Conservation (phyloP, 2,888 invertebrate species). For the Clepsis dumicolana region DNA sequence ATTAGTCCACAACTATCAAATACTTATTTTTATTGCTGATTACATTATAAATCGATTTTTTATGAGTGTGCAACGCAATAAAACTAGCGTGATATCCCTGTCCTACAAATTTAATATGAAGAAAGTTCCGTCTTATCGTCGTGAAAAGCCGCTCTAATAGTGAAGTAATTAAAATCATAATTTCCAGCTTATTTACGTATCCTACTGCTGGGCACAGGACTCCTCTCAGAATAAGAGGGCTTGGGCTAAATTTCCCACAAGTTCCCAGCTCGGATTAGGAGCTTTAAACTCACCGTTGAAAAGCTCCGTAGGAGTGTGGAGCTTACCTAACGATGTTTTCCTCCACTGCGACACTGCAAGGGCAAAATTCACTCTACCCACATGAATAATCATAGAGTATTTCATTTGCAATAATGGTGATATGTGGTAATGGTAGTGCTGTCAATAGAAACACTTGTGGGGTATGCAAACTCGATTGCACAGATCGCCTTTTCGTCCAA, state of each 20-base stretch:
- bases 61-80: not conserved
- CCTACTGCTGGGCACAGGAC: no score
- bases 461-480: slow-evolving; percentile 51
- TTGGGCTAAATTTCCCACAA: no score
- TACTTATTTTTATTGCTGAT: slow-evolving; percentile 21
- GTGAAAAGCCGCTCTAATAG: slow-evolving; percentile 22
- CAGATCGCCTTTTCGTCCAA: slow-evolving; percentile 44
- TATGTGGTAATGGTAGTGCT: slow-evolving; percentile 11
- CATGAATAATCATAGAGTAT: not conserved
- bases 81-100: slow-evolving; percentile 16
- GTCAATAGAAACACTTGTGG: slow-evolving; percentile 48
- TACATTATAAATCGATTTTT: slow-evolving; percentile 3
- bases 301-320: no score
- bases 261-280: no score
- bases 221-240: no score
- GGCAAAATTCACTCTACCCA: not conserved
- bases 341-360: not conserved
- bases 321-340: no score
- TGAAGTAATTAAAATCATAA: not conserved
- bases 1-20: slow-evolving; percentile 23
- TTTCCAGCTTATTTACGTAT: no score
- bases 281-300: no score
- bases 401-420: not conserved
- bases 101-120: not conserved
- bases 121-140: not conserved